phyloP scores from a whole-genome alignment of 2,113 vertebrate genomes.

The Pseudorectes ferrugineus region DNA sequence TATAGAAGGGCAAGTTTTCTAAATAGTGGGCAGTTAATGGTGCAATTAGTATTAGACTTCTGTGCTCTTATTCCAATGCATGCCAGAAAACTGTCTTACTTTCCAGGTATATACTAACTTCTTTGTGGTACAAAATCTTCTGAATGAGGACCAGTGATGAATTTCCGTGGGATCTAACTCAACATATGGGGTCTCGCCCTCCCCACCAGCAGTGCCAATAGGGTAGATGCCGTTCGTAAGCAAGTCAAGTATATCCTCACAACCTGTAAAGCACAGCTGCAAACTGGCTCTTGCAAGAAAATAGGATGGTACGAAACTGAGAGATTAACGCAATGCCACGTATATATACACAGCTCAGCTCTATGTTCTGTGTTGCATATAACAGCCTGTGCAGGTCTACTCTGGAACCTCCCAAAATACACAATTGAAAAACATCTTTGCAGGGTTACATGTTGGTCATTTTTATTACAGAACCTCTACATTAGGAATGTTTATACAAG shows the following conservation, averaged over 20 bases:
- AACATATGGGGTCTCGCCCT: background rate
- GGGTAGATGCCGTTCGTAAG: background rate
- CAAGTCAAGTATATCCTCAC: background rate
- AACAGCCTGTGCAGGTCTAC: background rate
- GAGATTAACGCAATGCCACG: background rate
- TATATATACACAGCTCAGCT: background rate
- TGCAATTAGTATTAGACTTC: background rate
- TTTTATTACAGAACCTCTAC: background rate
- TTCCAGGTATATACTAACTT: background rate
- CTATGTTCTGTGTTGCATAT: background rate
- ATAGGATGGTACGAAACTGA: background rate
- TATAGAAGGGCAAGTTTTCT: background rate
- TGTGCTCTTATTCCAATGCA: background rate
- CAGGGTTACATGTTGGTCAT: background rate
- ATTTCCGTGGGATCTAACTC: background rate
- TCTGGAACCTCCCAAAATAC: background rate
- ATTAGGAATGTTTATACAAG: background rate
- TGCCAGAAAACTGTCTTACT: background rate
- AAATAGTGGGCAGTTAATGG: background rate
- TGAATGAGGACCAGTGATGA: background rate
- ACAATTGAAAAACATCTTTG: background rate
- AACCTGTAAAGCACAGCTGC: background rate
- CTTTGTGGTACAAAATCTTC: background rate
- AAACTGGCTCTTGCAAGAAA: background rate
- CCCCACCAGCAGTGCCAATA: background rate